Evolutionary conservation across 1,140 invertebrate genomes (phyloP).

Genomic region (Phymorhynchus buccinoides): DNA sequence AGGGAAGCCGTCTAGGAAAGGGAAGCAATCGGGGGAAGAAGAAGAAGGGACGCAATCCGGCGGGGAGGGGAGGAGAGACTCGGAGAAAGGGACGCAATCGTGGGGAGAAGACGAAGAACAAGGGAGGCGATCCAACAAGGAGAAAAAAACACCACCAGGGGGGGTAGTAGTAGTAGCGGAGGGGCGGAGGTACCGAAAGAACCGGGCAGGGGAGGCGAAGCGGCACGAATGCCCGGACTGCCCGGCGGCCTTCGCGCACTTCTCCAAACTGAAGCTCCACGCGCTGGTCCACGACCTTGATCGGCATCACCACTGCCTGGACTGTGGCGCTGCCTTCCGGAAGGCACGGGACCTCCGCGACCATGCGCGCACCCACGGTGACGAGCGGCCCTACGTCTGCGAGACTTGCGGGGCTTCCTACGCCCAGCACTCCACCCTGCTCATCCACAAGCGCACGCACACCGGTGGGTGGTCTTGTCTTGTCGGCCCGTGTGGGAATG

Average conservation of each 20-base stretch:
- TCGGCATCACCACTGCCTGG: background rate
- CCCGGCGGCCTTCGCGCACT: background rate
- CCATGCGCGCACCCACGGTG: conserved; percentile 72
- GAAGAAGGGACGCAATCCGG: background rate
- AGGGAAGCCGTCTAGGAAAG: no score
- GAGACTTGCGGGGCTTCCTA: conserved; percentile 81
- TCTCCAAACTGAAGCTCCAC: conserved; percentile 12
- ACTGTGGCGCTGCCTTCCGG: conserved; percentile 85
- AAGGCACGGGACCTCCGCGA: conserved; percentile 72
- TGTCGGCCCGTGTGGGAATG: no score
- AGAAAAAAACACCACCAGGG: background rate
- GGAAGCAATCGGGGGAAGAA: no score
- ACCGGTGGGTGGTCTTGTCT: no score
- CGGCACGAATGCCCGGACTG: conserved; percentile 18
- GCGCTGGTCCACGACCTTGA: background rate
- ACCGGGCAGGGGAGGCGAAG: conserved; percentile 1
- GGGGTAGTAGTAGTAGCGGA: background rate
- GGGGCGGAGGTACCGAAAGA: background rate
- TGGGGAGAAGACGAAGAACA: background rate
- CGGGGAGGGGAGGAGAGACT: background rate
- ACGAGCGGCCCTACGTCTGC: conserved; percentile 93
- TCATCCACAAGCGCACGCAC: conserved; percentile 44
- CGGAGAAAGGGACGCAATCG: background rate
- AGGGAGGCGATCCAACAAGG: no score
- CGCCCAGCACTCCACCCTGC: conserved; percentile 26